phyloP scores from a whole-genome alignment of 2,888 invertebrate species.

The Melipona bicolor region DNA sequence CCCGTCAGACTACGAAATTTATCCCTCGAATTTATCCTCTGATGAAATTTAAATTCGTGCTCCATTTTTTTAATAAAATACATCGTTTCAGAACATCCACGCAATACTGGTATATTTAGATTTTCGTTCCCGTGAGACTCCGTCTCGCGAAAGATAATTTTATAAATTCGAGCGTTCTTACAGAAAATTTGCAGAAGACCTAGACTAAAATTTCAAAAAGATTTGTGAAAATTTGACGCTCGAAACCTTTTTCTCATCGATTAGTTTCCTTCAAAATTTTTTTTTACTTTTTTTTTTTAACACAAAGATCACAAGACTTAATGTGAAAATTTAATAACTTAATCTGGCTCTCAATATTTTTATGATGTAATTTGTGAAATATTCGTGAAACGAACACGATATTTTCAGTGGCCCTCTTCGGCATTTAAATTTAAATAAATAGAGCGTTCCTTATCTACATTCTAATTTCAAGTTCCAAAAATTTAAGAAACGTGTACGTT shows the following conservation, averaged over 20 bases:
- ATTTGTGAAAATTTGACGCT: not conserved
- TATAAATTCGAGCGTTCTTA: not conserved
- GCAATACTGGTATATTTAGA: not conserved
- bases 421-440: not conserved
- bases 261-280: not conserved
- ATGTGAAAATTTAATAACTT: too few species aligned
- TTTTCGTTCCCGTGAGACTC: not conserved
- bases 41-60: not conserved
- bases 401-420: not conserved
- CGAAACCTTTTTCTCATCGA: rapidly evolving
- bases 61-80: not conserved
- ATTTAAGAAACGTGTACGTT: not conserved
- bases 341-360: too few species aligned
- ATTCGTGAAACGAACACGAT: not conserved
- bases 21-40: not conserved
- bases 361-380: not conserved
- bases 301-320: too few species aligned
- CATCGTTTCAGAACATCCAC: not conserved
- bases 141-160: not conserved
- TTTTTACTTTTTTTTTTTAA: too few species aligned
- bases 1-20: not conserved
- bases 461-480: not conserved
- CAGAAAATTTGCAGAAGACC: too few species aligned
- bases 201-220: not conserved
- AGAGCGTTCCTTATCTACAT: not conserved